Conservation (phyloP, 2,888 invertebrate species). For the Erannis defoliaria region DNA sequence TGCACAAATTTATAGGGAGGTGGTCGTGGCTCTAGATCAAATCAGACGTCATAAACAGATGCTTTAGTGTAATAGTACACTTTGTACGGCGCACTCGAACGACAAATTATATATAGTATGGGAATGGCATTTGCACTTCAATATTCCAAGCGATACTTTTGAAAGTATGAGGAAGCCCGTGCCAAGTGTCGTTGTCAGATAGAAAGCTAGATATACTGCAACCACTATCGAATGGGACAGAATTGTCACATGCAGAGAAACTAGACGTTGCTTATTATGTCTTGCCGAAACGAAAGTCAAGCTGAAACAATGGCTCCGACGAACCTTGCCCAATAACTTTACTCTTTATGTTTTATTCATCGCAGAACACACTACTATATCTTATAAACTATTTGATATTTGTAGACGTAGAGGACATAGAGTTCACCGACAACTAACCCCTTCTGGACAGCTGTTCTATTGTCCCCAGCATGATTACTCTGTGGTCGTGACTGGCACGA, state of each 20-base stretch:
- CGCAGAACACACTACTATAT: background rate
- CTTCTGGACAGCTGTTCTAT: conserved; percentile 1
- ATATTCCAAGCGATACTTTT: conserved; percentile 10
- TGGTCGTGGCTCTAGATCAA: conserved; percentile 10
- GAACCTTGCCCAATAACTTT: conserved; percentile 15
- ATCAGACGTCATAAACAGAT: conserved; percentile 11
- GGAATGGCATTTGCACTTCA: too few species aligned
- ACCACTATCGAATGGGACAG: background rate
- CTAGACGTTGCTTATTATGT: conserved; percentile 4
- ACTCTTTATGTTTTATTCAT: conserved; percentile 10
- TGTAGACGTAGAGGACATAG: conserved; percentile 11
- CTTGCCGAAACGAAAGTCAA: conserved; percentile 17
- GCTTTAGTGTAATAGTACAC: conserved; percentile 4
- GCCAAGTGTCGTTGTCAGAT: conserved; percentile 26
- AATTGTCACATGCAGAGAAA: conserved; percentile 13
- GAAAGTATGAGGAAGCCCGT: conserved; percentile 20
- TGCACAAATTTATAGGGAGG: conserved; percentile 12
- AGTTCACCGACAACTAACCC: conserved; percentile 7
- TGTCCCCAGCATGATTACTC: background rate
- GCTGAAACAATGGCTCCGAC: conserved; percentile 17
- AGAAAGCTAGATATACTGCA: conserved; percentile 18
- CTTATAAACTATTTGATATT: background rate
- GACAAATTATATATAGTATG: too few species aligned
- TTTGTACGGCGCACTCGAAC: background rate
- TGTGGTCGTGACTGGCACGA: too few species aligned